Evolutionary conservation across 2,113 vertebrate species (phyloP).

Genomic region (Todiramphus saurophagus): DNA sequence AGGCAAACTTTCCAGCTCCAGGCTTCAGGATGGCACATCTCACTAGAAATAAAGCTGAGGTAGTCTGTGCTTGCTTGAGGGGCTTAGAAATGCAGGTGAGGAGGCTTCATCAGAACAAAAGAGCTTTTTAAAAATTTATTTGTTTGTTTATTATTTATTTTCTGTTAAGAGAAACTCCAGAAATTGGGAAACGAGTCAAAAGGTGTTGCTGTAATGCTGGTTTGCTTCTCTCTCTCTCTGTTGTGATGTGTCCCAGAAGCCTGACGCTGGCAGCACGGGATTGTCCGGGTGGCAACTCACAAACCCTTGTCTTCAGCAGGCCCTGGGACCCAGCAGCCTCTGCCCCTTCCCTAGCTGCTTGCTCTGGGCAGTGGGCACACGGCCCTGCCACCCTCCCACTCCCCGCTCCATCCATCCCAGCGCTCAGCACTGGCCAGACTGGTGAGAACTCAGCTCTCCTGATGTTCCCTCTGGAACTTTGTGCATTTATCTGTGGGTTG

Average conservation of each 20-base stretch:
- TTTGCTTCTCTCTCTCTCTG: not conserved
- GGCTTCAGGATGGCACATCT: rapidly evolving
- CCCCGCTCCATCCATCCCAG: not conserved
- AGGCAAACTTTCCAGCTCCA: not conserved
- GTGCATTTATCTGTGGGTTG: no score
- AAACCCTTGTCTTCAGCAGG: not conserved
- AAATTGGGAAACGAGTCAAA: not conserved
- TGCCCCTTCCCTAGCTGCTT: rapidly evolving
- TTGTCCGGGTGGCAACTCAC: not conserved
- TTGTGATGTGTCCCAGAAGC: not conserved
- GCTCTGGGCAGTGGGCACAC: rapidly evolving
- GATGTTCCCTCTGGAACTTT: rapidly evolving
- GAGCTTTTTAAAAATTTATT: not conserved
- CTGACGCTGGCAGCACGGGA: not conserved
- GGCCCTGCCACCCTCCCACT: not conserved
- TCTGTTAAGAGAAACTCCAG: not conserved
- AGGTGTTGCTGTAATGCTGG: not conserved
- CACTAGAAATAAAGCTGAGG: not conserved
- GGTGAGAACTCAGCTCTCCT: rapidly evolving
- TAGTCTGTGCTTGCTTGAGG: not conserved
- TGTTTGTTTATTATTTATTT: no score
- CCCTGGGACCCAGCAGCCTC: not conserved
- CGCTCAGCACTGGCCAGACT: rapidly evolving
- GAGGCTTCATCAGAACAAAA: not conserved
- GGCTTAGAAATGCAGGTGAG: not conserved